Evolutionary conservation across 2,888 invertebrate genomes (phyloP), one percentile per base, ranked within the genome.

Genomic region (Pandemis heparana): DNA sequence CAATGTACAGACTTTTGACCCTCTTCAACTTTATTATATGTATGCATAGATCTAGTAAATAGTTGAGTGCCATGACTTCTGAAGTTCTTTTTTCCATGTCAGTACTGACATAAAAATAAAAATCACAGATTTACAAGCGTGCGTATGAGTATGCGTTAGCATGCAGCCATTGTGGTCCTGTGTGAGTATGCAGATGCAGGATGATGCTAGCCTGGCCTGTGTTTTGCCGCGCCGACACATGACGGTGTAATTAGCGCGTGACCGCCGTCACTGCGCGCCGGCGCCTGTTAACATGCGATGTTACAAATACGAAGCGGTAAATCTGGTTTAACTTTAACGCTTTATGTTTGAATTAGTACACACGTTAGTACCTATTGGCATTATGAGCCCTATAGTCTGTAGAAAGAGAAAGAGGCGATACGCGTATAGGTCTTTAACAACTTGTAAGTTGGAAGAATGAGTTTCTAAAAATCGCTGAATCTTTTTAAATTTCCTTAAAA

Each of bases 201-300:
- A 64, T 38, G 67, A 71, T 70, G 79, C 76, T 71, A 70, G 79
- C 76, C 79, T 81, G 80, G 79, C 81, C 79, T 83, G 83, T 92
- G 92, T 92, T 92, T 92, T 92, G 92, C 81, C 83, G 80, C 81
- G 82, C 86, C 80, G 89, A 86, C 91, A 91, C 85, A 89, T 91
- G 92, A 91, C 86, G 89, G 79, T 73, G 89, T 92, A 93, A 93
- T 93, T 93, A 93, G 92, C 90, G 89, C 90, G 85, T 87, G 89
- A 90, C 91, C 81, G 80, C 82, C 89, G 81, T 84, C 82, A 80
- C 77, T 79, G 79, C 70, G 48, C 67, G 78, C 78, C 83, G 82
- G 76, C 85, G 81, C 81, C 84, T 77, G 76, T 80, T 74, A 69
- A 74, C 68, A 63, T 69, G 73, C 48, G 60, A 74, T 70, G 69